phyloP scores from a whole-genome alignment of 2,797 vertebrate species.

The Tragelaphus eurycerus region DNA sequence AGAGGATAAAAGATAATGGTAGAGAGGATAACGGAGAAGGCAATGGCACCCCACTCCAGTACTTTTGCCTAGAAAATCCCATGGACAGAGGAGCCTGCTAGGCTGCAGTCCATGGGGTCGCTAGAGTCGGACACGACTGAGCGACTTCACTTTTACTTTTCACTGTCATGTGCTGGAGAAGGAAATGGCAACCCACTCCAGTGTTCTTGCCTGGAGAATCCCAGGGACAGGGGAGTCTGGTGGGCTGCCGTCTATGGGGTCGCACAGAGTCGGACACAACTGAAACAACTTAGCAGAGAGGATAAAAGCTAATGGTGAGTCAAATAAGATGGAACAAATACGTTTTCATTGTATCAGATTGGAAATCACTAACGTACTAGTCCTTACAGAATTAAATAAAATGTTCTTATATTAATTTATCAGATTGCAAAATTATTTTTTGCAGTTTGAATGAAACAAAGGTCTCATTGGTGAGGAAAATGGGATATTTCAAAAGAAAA shows the following conservation, averaged over 20 bases:
- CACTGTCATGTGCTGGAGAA: too few relatives aligned
- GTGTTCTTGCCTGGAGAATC: too few relatives aligned
- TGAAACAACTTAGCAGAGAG: neutral
- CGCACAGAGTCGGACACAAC: too few relatives aligned
- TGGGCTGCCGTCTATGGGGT: too few relatives aligned
- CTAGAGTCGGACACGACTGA: too few relatives aligned
- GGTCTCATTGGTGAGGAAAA: conserved; percentile 35
- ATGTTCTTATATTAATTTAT: neutral
- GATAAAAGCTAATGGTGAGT: neutral
- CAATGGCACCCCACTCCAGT: too few relatives aligned
- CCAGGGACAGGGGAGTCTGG: too few relatives aligned
- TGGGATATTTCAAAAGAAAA: neutral
- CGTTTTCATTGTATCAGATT: neutral
- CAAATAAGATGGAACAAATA: conserved; percentile 30
- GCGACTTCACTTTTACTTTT: too few relatives aligned
- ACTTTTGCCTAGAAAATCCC: too few relatives aligned
- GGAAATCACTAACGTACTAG: neutral
- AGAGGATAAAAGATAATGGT: neutral
- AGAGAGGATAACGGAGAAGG: neutral
- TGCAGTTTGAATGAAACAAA: conserved; percentile 45
- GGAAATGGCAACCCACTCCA: too few relatives aligned
- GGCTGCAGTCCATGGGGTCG: too few relatives aligned
- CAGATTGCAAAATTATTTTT: conserved; percentile 5
- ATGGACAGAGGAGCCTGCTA: too few relatives aligned
- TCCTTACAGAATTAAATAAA: neutral